Percentiles rank a stretch among this genome's conserved stretches.
phyloP scores from a whole-genome alignment of 2,113 vertebrate genomes.

The Petaurus breviceps region DNA sequence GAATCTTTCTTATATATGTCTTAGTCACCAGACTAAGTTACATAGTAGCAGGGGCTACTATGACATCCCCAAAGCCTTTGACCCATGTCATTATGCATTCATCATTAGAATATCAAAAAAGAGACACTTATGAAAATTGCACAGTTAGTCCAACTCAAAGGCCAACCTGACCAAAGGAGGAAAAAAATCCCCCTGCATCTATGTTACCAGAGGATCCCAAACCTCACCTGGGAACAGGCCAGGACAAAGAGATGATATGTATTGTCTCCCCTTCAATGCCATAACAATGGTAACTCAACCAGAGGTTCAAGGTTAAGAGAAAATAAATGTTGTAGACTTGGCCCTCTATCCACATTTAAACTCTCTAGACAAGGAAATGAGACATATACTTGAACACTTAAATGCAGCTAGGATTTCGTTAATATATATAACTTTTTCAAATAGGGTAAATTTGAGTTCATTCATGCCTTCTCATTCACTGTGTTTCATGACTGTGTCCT shows the following conservation, averaged over 20 bases:
- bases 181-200: background rate
- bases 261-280: no score
- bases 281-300: background rate
- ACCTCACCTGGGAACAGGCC: background rate
- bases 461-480: background rate
- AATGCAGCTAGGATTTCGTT: background rate
- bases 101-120: slow-evolving; percentile 2
- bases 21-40: background rate
- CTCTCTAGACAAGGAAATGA: slow-evolving; percentile 39
- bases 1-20: background rate
- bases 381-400: background rate
- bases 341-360: slow-evolving; percentile 67
- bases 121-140: background rate
- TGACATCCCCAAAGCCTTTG: background rate
- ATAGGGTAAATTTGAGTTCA: background rate
- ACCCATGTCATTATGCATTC: background rate
- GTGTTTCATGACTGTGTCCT: background rate
- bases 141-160: background rate
- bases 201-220: background rate
- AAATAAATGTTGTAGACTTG: slow-evolving; percentile 8
- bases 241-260: background rate
- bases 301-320: background rate
- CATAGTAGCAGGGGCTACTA: background rate
- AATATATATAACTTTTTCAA: background rate
- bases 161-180: background rate